Conservation (phyloP, 2,888 invertebrate genomes). For the Harpalus rubripes region DNA sequence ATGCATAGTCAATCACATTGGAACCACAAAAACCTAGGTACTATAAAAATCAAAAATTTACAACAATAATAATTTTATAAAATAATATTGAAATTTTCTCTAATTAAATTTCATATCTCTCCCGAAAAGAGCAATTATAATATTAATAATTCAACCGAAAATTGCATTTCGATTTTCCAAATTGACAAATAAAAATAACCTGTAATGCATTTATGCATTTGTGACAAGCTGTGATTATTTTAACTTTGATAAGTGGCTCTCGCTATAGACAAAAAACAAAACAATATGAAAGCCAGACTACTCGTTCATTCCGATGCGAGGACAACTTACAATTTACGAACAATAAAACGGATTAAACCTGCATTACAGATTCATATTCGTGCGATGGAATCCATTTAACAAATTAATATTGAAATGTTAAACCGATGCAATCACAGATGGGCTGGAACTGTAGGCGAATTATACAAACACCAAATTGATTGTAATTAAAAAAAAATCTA, state of each 20-base stretch:
- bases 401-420: slow-evolving; percentile 41
- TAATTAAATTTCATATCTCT: neutral
- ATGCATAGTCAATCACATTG: neutral
- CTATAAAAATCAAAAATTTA: neutral
- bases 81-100: neutral
- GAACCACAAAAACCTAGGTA: no score
- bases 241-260: neutral
- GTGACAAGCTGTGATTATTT: slow-evolving; percentile 6
- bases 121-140: neutral
- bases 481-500: neutral
- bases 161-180: neutral
- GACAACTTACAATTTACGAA: slow-evolving; percentile 34
- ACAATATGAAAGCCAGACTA: neutral
- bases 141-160: neutral
- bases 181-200: slow-evolving; percentile 1
- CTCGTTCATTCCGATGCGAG: neutral
- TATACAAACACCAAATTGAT: slow-evolving; percentile 18
- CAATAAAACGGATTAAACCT: slow-evolving; percentile 39
- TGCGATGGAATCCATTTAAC: slow-evolving; percentile 40
- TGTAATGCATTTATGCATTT: slow-evolving; percentile 27
- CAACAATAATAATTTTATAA: neutral
- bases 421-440: slow-evolving; percentile 32
- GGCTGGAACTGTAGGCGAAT: slow-evolving; percentile 3
- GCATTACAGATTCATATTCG: slow-evolving; percentile 41
- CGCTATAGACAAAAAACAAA: neutral